phyloP scores from a whole-genome alignment of 2,888 invertebrate species.

The Chironomus tentans region DNA sequence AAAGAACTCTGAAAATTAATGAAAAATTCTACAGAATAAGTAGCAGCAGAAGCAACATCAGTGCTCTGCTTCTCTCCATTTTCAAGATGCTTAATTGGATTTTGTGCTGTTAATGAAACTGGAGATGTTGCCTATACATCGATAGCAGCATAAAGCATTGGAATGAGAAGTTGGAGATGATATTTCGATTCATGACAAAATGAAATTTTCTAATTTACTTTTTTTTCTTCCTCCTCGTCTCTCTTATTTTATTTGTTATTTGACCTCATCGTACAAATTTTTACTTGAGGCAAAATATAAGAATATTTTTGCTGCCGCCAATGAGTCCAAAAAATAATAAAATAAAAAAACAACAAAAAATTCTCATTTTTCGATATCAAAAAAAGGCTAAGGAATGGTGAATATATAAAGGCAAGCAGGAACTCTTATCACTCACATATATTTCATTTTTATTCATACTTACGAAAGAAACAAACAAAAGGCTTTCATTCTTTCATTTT shows the following conservation, averaged over 20 bases:
- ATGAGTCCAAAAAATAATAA: neutral
- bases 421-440: neutral
- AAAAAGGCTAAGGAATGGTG: neutral
- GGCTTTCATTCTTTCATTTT: neutral
- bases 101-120: constrained; percentile 10
- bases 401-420: neutral
- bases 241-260: neutral
- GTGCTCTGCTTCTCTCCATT: neutral
- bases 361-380: neutral
- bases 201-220: neutral
- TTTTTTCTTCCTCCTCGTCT: neutral
- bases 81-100: constrained; percentile 7
- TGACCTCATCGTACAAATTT: neutral
- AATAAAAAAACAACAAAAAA: neutral
- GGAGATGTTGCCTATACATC: neutral
- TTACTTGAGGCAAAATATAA: neutral
- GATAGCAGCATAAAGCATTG: neutral
- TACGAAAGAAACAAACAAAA: neutral
- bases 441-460: neutral
- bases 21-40: constrained; percentile 12
- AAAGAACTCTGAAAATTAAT: constrained; percentile 16
- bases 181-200: neutral
- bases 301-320: neutral
- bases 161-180: neutral
- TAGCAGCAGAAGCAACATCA: neutral